Conservation (phyloP, 2,797 vertebrate genomes). For the Geotrypetes seraphini region DNA sequence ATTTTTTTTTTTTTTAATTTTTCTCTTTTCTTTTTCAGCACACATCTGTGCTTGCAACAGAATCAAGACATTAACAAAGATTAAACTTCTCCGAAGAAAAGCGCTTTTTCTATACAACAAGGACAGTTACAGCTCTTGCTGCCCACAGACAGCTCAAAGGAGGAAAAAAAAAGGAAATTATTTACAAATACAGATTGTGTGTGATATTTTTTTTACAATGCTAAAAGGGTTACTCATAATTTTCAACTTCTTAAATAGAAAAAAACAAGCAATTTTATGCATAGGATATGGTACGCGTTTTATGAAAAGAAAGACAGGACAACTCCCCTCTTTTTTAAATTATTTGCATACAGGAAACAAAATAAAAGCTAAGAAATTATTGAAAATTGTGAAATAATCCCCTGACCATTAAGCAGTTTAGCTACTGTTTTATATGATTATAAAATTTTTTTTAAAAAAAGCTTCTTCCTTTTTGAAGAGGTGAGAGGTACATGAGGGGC, state of each 20-base stretch:
- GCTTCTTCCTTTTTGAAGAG: no score
- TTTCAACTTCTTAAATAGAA: constrained; percentile 68
- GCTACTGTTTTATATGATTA: constrained; percentile 62
- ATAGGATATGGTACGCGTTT: constrained; percentile 52
- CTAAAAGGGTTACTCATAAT: constrained; percentile 77
- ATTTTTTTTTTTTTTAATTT: constrained; percentile 56
- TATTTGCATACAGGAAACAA: constrained; percentile 54
- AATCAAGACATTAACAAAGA: constrained; percentile 74
- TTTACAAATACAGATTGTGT: constrained; percentile 74
- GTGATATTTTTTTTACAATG: constrained; percentile 64
- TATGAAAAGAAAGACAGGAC: constrained; percentile 48
- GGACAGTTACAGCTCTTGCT: constrained; percentile 60
- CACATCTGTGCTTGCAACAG: constrained; percentile 65
- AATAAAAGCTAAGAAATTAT: constrained; percentile 47
- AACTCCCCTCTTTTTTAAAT: constrained; percentile 45
- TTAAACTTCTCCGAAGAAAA: constrained; percentile 75
- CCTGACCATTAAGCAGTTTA: constrained; percentile 62
- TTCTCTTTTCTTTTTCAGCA: constrained; percentile 54
- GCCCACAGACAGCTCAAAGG: constrained; percentile 72
- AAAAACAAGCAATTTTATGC: constrained; percentile 66
- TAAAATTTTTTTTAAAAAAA: constrained; percentile 58
- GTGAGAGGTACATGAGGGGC: no score
- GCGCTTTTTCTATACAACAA: constrained; percentile 73
- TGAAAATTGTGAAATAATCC: constrained; percentile 67
- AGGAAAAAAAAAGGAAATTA: constrained; percentile 75